Evolutionary conservation across 2,888 invertebrate genomes (phyloP), one percentile per base, ranked within the genome.

Genomic region (Acanthosepion esculentum): DNA sequence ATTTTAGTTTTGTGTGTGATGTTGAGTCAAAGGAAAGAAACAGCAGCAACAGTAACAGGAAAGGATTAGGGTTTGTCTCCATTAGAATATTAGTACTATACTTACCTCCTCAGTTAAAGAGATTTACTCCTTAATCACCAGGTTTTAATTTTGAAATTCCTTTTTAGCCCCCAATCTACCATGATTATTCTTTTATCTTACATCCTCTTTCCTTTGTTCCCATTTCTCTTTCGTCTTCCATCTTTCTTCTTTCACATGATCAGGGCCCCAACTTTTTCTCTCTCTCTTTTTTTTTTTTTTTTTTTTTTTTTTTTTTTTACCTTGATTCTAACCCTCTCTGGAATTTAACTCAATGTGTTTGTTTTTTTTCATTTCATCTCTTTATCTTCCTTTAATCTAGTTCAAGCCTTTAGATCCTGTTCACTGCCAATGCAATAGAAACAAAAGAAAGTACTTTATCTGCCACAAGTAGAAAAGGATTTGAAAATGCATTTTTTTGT

Each of bases 361-460:
- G 26, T 59, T 59, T 2, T 59, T 23, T 78, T n/a, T 64, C 64
- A 8, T 26, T 8, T 64, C 64, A 23, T 29, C 12, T 78, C 33
- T 33, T 78, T 33, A 78, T 78, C 78, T 78, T 12, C 33, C 78
- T 78, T 78, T 78, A 78, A 78, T 78, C 78, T 33, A 2, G 78
- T 78, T 78, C 78, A 78, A 78, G 78, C 78, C 15, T 78, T 78
- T n/a, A 78, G 78, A 78, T 78, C 78, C 78, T 78, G 78, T 78
- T 78, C 78, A 78, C 15, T 78, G n/a, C n/a, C 20, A 59, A 59
- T 55, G 55, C 15, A 55, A 55, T 55, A 20, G 55, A 18, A 59
- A 59, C 23, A 59, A 20, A 50, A 59, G 23, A 59, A 23, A 59
- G 4, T 59, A 41, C 41, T 59, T 59, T 59, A 59, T 23, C 55